Evolutionary conservation across 2,888 invertebrate genomes (phyloP).

Genomic region (Dioctria rufipes): DNA sequence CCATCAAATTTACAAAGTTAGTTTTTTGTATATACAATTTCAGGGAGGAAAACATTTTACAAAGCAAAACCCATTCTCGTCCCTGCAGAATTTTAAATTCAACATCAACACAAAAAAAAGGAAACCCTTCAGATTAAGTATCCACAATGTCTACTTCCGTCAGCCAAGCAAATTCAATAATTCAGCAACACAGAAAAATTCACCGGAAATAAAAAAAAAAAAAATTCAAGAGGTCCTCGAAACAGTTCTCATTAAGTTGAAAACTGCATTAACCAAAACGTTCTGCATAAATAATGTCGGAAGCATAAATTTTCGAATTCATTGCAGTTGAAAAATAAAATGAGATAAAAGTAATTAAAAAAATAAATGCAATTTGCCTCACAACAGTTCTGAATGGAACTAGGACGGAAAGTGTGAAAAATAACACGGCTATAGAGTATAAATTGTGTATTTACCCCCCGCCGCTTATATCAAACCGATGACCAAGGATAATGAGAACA

Average conservation of each 20-base stretch:
- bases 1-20: no score
- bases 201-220: background rate
- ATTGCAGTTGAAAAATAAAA: slow-evolving; percentile 16
- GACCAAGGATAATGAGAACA: background rate
- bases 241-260: slow-evolving; percentile 8
- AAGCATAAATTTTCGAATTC: background rate
- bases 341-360: slow-evolving; percentile 16
- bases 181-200: no score
- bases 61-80: no score
- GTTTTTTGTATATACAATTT: no score
- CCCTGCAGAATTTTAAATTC: no score
- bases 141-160: no score
- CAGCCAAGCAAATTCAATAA: no score
- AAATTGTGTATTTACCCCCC: no score
- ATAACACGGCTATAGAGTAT: background rate
- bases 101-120: no score
- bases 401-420: background rate
- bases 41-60: no score
- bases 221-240: background rate
- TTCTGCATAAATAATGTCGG: background rate
- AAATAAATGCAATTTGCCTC: background rate
- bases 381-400: background rate
- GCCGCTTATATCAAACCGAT: background rate
- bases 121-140: no score
- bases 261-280: slow-evolving; percentile 8